Base-by-base conservation (phyloP, 2,113 vertebrate genomes). In the Neogobius melanostomus region DNA sequence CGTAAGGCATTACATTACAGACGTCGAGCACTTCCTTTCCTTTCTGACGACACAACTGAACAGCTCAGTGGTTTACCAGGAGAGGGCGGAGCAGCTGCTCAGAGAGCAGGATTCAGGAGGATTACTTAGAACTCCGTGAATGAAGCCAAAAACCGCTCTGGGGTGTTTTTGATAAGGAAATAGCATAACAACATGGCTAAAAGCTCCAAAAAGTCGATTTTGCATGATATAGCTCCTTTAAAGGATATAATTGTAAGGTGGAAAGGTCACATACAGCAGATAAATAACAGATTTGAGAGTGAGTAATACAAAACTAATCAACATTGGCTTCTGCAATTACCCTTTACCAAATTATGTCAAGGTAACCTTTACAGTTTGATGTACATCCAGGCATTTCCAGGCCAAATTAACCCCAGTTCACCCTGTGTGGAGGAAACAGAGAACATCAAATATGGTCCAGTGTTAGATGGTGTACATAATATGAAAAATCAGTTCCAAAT, bases 271-370 rank as follows among this genome's bases (percentile, higher is more conserved):
- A 49, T 28, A 11, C n/a, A 42, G 7, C 47, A 10, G 6, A 21
- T 16, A 48, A 47, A 6, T 48, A 66, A 59, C 28, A 42, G 60
- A 42, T 3, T 45, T 45, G 3, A 44, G 8, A 21, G 16, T 48
- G 61, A 17, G 45, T 64, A 64, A 48, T 64, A 48, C 60, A 47
- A 64, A 45, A 46, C 42, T 44, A 44, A 61, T 61, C 42, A 44
- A 61, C 42, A 45, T 4, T 44, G 59, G 42, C 59, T 61, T n/a
- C 42, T 61, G 59, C 59, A 61, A 44, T 61, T 61, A 61, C 59
- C 36, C 59, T 61, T 61, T 61, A 3, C 6, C 15, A 9, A 61
- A 43, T n/a, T 44, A 9, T 4, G 15, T 15, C 57, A 7, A 6
- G 36, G 7, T 43, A 60, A 61, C 59, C 59, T 61, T 61, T 61